Percentiles rank a stretch among this genome's conserved stretches.
Conservation (phyloP, 2,113 vertebrate genomes). For the Trichechus manatus region DNA sequence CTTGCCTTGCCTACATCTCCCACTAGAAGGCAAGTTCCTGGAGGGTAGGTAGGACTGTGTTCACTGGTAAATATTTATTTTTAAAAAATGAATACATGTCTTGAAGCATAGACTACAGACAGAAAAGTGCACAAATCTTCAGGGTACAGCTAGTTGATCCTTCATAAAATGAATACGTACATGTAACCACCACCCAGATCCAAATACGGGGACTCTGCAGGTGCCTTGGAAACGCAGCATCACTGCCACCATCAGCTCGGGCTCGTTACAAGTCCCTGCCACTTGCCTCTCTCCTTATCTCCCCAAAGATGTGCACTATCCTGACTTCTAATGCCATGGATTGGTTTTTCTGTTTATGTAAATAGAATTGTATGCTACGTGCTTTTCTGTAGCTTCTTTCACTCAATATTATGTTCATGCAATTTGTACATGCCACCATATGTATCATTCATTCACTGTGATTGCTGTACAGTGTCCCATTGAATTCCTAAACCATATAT, state of each 20-base stretch:
- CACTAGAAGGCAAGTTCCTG: not conserved
- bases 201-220: not conserved
- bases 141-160: not conserved
- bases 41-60: not conserved
- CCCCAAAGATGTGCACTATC: not conserved
- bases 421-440: not conserved
- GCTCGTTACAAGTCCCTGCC: not conserved
- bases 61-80: not conserved
- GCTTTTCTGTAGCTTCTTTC: not conserved
- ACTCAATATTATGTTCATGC: not conserved
- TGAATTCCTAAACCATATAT: not conserved
- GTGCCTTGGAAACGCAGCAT: not conserved
- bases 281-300: rapidly evolving
- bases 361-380: not conserved
- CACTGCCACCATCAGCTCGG: not conserved
- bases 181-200: not conserved
- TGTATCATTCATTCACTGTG: not conserved
- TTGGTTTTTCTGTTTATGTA: not conserved
- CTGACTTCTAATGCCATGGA: not conserved
- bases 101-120: not conserved
- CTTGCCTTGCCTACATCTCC: not conserved
- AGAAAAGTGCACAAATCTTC: not conserved
- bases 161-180: not conserved
- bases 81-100: not conserved
- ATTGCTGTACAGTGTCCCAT: not conserved